Percentiles rank a stretch among this genome's conserved stretches.
phyloP scores from a whole-genome alignment of 2,888 invertebrate genomes.

The Caenorhabditis angaria region DNA sequence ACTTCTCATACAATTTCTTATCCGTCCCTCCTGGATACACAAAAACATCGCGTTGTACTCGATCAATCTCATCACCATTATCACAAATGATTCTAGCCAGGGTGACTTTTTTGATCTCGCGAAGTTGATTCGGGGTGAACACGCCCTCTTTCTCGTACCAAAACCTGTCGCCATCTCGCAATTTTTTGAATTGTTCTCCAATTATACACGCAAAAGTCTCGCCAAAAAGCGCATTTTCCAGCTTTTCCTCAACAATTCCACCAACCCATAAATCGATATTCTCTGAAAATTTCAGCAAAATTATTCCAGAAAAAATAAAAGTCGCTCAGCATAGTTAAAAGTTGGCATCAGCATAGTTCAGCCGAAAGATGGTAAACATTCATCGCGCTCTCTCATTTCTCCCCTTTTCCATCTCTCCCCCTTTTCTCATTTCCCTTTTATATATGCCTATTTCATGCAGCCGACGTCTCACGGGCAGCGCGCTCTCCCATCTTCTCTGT shows the following conservation, averaged over 20 bases:
- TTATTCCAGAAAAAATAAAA: conserved; percentile 3
- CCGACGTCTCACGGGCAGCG: conserved; percentile 37
- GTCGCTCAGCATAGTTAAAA: conserved; percentile 46
- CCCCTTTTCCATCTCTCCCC: neutral
- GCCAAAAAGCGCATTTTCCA: conserved; percentile 86
- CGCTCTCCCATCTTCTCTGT: conserved; percentile 20
- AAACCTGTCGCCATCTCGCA: conserved; percentile 91
- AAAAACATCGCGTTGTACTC: conserved; percentile 74
- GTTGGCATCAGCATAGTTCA: conserved; percentile 23
- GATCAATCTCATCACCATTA: conserved; percentile 88
- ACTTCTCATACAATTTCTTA: conserved; percentile 25
- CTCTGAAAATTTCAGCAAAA: conserved; percentile 57
- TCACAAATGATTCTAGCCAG: conserved; percentile 88
- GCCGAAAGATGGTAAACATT: conserved; percentile 53
- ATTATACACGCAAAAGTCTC: conserved; percentile 90
- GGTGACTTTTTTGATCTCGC: conserved; percentile 82
- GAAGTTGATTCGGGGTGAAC: conserved; percentile 86
- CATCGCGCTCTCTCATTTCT: conserved; percentile 31
- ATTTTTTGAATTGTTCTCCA: conserved; percentile 87
- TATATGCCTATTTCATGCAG: conserved; percentile 12
- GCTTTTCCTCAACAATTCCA: conserved; percentile 87
- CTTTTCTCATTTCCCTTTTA: conserved; percentile 9
- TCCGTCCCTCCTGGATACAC: conserved; percentile 33
- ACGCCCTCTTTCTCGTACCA: conserved; percentile 86
- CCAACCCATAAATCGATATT: conserved; percentile 97